These are phyloP conservation scores for Drosophila mimetica DNA, from an alignment of 2,888 invertebrate genomes.

Conservation along the genomic window DNA sequence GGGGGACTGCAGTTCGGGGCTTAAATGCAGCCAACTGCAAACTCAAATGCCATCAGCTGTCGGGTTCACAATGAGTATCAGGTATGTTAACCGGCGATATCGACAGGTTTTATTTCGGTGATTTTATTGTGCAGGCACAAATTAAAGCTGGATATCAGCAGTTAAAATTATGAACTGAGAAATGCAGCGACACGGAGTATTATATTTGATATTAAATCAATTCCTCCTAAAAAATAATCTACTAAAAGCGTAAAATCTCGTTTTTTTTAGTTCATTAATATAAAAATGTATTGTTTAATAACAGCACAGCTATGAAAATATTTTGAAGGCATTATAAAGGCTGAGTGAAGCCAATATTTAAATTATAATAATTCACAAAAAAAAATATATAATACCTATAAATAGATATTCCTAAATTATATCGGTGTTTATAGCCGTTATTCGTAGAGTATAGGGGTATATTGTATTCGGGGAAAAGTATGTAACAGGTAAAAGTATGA, in stretches of 20 bases:
- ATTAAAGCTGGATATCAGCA: not conserved
- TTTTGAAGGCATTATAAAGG: not conserved
- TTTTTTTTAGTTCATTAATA: too few relatives aligned
- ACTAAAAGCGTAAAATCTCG: too few relatives aligned
- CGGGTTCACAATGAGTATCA: slow-evolving; percentile 9
- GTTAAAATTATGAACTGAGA: not conserved
- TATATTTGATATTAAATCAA: not conserved
- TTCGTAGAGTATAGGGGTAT: too few relatives aligned
- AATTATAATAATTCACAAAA: too few relatives aligned
- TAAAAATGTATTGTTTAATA: not conserved
- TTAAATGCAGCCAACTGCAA: slow-evolving; percentile 41
- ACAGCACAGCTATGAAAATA: not conserved
- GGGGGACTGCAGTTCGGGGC: slow-evolving; percentile 43
- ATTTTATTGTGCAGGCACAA: not conserved
- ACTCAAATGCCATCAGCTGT: slow-evolving; percentile 22
- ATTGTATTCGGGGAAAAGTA: too few relatives aligned
- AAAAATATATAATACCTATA: too few relatives aligned
- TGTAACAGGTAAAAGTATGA: too few relatives aligned
- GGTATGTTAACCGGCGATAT: slow-evolving; percentile 21
- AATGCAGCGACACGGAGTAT: not conserved
- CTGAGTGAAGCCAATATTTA: too few relatives aligned
- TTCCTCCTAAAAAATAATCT: not conserved
- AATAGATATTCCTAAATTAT: too few relatives aligned
- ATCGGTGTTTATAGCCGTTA: too few relatives aligned
- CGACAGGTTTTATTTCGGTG: not conserved